Evolutionary conservation across 2,888 invertebrate genomes (phyloP).

Genomic region (Dromius quadrimaculatus): DNA sequence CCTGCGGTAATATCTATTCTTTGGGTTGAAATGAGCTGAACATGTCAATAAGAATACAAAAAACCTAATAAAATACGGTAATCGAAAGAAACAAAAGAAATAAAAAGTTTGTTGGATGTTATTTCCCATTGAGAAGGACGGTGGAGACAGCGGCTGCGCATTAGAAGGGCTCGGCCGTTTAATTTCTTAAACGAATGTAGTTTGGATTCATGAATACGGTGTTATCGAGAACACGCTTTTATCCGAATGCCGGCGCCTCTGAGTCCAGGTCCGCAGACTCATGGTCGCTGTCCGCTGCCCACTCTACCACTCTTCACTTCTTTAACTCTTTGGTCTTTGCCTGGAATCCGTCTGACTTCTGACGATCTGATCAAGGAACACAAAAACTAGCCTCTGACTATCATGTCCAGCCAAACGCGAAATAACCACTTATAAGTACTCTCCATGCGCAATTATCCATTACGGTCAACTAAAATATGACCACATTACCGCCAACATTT

Average conservation of each 20-base stretch:
- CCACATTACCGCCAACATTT: neutral
- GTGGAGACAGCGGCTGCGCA: slow-evolving; percentile 28
- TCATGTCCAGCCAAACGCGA: neutral
- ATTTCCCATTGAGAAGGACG: slow-evolving; percentile 35
- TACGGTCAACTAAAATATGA: neutral
- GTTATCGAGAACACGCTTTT: slow-evolving; percentile 45
- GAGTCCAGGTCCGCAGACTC: slow-evolving; percentile 34
- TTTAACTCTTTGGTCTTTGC: too few relatives aligned
- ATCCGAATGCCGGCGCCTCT: slow-evolving; percentile 40
- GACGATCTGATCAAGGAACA: slow-evolving; percentile 1
- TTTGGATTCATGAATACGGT: slow-evolving; percentile 46
- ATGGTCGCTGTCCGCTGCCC: neutral
- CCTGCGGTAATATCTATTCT: slow-evolving; percentile 12
- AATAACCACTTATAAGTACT: neutral
- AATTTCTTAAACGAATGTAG: slow-evolving; percentile 44
- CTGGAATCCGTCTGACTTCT: neutral
- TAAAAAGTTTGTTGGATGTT: slow-evolving; percentile 30
- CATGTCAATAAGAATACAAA: slow-evolving; percentile 44
- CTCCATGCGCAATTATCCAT: slow-evolving; percentile 5
- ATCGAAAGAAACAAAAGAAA: slow-evolving; percentile 38
- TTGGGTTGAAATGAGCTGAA: slow-evolving; percentile 25
- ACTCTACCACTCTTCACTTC: neutral
- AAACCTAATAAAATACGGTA: slow-evolving; percentile 37
- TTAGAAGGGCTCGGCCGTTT: slow-evolving; percentile 38
- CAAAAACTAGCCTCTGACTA: slow-evolving; percentile 9